Evolutionary conservation across 2,888 invertebrate species (phyloP), one percentile per base, ranked within the genome.

Genomic region (Cancer borealis): DNA sequence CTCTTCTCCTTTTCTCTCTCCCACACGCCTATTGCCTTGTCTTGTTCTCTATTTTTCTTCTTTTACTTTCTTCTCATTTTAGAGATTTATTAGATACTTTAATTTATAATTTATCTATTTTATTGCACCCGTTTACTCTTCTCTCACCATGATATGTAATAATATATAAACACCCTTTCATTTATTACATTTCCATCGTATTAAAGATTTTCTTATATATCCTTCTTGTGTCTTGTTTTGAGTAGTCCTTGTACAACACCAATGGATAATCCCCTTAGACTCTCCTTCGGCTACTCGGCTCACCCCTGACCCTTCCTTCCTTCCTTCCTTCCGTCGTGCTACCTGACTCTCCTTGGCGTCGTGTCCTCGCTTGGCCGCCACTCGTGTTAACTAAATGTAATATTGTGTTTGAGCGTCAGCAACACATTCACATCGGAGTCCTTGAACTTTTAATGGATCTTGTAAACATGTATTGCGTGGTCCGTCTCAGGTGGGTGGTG

Each of bases 391-490:
- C 30, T 79, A 79, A 79, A 79, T 79, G 79, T 79, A 30, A 30
- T 79, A 30, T 30, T 30, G 79, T 79, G 79, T 79, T 79, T 79
- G 79, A 30, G 10, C 79, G 79, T 79, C 79, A 79, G 30, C 79
- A 79, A 79, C 30, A 26, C 79, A 79, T 79, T 30, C 79, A 14
- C 79, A 30, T 30, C 79, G 30, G 30, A 79, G 79, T 26, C 79
- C 79, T 79, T 79, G 79, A 79, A 79, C 79, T 79, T 79, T 79
- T 79, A 79, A 79, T 79, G 79, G 79, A 79, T 30, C 79, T 79
- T 79, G 79, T 79, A 79, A 79, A 79, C 79, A 79, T 79, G 79
- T 79, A 79, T 79, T 79, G 79, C 79, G 79, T 79, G 79, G 79
- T 30, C 79, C 79, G 79, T 21, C 79, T 30, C 79, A 30, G 30